Conservation (phyloP, 2,113 vertebrate genomes). For the Hyperopisus bebe region DNA sequence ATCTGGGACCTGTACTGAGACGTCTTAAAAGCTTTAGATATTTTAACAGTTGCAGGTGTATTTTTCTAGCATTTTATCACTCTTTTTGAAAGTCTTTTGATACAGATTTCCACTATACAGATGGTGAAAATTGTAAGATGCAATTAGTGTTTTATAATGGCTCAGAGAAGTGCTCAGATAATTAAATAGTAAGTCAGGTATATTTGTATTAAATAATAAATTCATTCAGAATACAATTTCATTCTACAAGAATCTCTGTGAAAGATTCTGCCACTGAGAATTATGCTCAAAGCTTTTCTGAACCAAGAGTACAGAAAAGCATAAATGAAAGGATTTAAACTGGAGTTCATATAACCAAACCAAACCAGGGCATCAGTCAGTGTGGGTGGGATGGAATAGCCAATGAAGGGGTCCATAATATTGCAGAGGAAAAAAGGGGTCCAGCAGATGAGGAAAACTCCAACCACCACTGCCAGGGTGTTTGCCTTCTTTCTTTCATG, state of each 20-base stretch:
- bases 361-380: conserved; percentile 37
- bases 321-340: conserved; percentile 71
- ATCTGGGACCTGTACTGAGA: neutral
- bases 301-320: conserved; percentile 76
- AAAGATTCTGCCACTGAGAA: conserved; percentile 66
- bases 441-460: too few species aligned
- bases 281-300: conserved; percentile 66
- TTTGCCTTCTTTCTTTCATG: too few species aligned
- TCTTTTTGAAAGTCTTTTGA: neutral
- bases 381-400: neutral
- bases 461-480: too few species aligned
- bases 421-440: neutral
- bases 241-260: conserved; percentile 49
- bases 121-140: too few species aligned
- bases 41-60: neutral
- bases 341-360: conserved; percentile 76
- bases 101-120: too few species aligned
- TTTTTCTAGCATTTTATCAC: neutral
- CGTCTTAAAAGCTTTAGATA: neutral
- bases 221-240: conserved; percentile 10
- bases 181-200: neutral
- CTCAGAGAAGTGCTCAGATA: neutral
- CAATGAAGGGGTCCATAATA: neutral
- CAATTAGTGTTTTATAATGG: neutral
- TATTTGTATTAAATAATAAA: neutral